Evolutionary conservation across 2,888 invertebrate species (phyloP), one percentile per base, ranked within the genome.

Genomic region (Erebia ligea): DNA sequence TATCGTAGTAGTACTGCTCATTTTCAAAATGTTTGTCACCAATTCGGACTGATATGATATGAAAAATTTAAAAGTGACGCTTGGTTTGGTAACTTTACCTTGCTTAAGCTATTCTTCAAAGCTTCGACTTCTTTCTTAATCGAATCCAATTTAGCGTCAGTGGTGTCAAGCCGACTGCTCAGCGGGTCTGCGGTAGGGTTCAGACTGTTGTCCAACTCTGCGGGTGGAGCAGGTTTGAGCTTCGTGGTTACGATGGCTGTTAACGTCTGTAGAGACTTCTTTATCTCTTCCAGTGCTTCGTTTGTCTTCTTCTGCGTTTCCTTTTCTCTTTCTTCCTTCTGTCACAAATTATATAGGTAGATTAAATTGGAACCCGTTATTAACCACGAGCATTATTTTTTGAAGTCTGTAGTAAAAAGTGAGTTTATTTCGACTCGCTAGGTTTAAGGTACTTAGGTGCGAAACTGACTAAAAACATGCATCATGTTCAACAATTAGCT

Each of bases 271-370:
- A 92, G 75, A 2, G 87, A 85, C 64, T 87, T 87, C 77, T 91
- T 87, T 65, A 93, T 91, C 19, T 82, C 85, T 34, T 86, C 88
- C 42, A 96, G 86, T 1, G 94, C 91, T 72, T 95, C 95, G 65
- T 94, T 92, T 0, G 95, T 95, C 81, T 95, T 95, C 79, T 95
- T 95, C 75, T 95, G 92, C 65, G 95, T 95, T 57, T 91, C 90
- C 75, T 95, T 94, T 79, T 96, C 96, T 70, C 95, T 89, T 82
- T 96, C 96, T 79, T 96, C 96, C 85, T 94, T 95, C 94, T 96
- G 80, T 63, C 80, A 73, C 25, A 70, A 52, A 67, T 58, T 19
- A 17, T 59, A 68, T 71, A 62, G 15, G 11, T 57, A 21, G 58
- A 45, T 66, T 10, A n/a, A 61, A 2, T 19, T 10, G n/a, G 8